Conservation (phyloP, 2,113 vertebrate genomes). For the Enhydra lutris region DNA sequence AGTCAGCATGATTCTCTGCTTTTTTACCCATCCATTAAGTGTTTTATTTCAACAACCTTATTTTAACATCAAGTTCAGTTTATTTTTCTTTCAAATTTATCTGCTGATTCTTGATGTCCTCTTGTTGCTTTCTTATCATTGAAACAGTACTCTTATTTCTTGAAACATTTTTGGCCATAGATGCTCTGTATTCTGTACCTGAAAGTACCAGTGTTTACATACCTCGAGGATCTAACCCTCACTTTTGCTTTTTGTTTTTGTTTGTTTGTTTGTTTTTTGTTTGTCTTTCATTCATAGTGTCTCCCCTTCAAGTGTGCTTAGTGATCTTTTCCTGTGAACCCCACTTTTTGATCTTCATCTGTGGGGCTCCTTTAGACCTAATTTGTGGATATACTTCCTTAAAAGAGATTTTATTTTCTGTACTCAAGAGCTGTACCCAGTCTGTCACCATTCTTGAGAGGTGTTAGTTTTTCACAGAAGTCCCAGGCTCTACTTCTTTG, state of each 20-base stretch:
- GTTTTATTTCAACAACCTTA: neutral
- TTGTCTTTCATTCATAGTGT: neutral
- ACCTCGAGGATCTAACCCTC: neutral
- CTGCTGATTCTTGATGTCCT: neutral
- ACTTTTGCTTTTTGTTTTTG: neutral
- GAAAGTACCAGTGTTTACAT: neutral
- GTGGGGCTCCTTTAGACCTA: neutral
- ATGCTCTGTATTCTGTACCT: neutral
- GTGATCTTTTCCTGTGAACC: neutral
- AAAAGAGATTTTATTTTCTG: neutral
- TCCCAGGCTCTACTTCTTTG: neutral
- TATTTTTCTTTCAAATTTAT: neutral
- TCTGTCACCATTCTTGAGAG: neutral
- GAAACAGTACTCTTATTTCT: neutral
- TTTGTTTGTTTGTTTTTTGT: neutral
- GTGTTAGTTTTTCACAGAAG: neutral
- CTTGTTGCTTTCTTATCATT: neutral
- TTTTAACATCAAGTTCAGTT: constrained; percentile 15
- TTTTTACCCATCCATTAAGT: neutral
- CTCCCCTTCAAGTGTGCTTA: neutral
- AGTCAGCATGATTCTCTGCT: neutral
- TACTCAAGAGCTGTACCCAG: neutral
- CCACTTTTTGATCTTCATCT: neutral
- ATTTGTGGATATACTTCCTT: neutral
- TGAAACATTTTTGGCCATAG: neutral